Percentiles rank a stretch among this genome's conserved stretches.
phyloP scores from a whole-genome alignment of 2,113 vertebrate species.

The Colinus virginianus region DNA sequence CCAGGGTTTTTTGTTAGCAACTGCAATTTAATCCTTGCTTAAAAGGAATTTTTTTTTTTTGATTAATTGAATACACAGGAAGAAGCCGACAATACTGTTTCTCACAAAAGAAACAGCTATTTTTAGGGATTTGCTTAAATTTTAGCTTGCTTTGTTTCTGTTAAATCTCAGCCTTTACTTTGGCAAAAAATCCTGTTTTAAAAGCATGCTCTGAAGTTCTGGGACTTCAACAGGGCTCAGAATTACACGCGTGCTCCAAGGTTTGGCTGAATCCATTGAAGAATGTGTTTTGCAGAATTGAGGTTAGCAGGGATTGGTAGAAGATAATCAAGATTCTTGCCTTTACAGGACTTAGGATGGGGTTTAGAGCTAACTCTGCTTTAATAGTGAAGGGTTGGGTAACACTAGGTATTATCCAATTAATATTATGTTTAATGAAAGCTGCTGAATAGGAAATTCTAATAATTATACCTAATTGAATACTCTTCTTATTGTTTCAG shows the following conservation, averaged over 20 bases:
- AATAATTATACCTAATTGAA: not conserved
- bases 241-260: not conserved
- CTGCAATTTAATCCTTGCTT: conserved; percentile 39
- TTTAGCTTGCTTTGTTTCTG: conserved; percentile 48
- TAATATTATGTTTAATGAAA: not conserved
- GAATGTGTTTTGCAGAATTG: not conserved
- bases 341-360: not conserved
- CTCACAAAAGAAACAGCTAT: conserved; percentile 37
- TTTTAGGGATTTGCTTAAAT: conserved; percentile 60
- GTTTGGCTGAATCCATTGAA: not conserved
- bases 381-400: not conserved
- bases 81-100: not conserved
- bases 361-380: not conserved
- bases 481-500: not conserved
- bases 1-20: conserved; percentile 13
- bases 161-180: conserved; percentile 22
- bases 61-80: conserved; percentile 60
- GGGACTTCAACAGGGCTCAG: not conserved
- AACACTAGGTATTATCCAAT: not conserved
- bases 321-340: not conserved
- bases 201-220: not conserved
- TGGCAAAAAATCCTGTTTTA: conserved; percentile 7
- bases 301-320: not conserved
- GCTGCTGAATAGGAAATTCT: not conserved
- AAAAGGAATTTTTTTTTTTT: conserved; percentile 1